These are phyloP conservation scores for Nothobranchius furzeri DNA, from an alignment of 2,113 vertebrate genomes.

Conservation along the genomic window DNA sequence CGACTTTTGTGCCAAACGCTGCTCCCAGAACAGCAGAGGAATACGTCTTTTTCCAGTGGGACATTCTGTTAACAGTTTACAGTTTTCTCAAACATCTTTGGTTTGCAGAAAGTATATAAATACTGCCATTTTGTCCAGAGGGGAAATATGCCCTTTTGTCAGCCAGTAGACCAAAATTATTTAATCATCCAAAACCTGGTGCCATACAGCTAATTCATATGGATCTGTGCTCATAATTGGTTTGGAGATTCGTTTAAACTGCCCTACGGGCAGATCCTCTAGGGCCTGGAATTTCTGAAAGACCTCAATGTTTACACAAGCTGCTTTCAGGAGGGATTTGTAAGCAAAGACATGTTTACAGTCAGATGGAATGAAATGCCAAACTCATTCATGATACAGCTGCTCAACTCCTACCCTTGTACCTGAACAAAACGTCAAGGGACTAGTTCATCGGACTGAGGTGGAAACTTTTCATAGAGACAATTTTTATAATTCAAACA, in stretches of 20 bases:
- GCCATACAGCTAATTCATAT: conserved; percentile 29
- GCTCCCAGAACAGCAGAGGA: conserved; percentile 14
- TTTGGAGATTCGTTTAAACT: conserved; percentile 12
- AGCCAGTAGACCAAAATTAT: conserved; percentile 21
- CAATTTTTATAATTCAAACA: conserved; percentile 29
- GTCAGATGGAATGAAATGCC: conserved; percentile 35
- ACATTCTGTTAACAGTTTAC: conserved; percentile 47
- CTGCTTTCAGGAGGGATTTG: conserved; percentile 54
- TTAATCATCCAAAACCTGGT: conserved; percentile 20
- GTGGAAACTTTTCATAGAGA: conserved; percentile 28
- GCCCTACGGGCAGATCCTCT: conserved; percentile 26
- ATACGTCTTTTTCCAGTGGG: background rate
- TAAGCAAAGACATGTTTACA: conserved; percentile 64
- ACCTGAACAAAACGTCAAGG: conserved; percentile 3
- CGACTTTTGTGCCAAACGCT: conserved; percentile 40
- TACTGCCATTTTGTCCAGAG: conserved; percentile 45
- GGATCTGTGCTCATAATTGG: conserved; percentile 1
- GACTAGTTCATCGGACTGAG: conserved; percentile 4
- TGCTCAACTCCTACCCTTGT: background rate
- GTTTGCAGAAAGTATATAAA: conserved; percentile 56
- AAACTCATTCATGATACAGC: conserved; percentile 28
- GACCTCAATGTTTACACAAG: conserved; percentile 73
- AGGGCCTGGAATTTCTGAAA: conserved; percentile 39
- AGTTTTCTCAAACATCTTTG: conserved; percentile 50
- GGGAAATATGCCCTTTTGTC: conserved; percentile 24